These are phyloP conservation scores for Dicyrtomina minuta DNA, from an alignment of 2,888 invertebrate species.

Conservation along the genomic window DNA sequence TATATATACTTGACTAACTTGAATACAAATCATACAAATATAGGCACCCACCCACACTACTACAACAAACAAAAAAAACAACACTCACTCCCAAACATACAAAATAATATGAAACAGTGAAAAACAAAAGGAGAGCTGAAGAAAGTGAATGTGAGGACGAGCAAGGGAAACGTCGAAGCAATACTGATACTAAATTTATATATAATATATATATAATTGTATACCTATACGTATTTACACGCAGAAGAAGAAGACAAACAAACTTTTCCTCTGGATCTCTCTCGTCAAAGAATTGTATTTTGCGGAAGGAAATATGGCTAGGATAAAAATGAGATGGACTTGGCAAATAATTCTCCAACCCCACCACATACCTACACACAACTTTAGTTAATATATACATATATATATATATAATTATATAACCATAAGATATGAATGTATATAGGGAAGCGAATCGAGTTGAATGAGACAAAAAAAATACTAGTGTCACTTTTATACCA, in stretches of 20 bases:
- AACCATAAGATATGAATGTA: not conserved
- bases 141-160: no score
- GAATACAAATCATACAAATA: no score
- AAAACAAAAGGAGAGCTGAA: not conserved
- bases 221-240: not conserved
- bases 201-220: not conserved
- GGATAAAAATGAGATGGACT: constrained; percentile 2
- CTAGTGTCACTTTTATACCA: constrained; percentile 39
- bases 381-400: not conserved
- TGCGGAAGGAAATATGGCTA: not conserved
- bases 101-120: not conserved
- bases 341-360: constrained; percentile 3
- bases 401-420: not conserved
- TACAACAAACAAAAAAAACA: no score
- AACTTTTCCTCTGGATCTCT: not conserved
- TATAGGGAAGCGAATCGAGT: constrained; percentile 8
- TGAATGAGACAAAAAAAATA: constrained; percentile 11
- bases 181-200: not conserved
- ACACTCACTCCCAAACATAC: no score
- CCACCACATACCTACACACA: no score
- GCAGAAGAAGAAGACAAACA: not conserved
- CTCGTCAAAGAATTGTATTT: not conserved
- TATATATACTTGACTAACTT: no score
- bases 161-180: not conserved
- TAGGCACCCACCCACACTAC: no score